Conservation (phyloP, 2,113 vertebrate species). For the Ginglymostoma cirratum region DNA sequence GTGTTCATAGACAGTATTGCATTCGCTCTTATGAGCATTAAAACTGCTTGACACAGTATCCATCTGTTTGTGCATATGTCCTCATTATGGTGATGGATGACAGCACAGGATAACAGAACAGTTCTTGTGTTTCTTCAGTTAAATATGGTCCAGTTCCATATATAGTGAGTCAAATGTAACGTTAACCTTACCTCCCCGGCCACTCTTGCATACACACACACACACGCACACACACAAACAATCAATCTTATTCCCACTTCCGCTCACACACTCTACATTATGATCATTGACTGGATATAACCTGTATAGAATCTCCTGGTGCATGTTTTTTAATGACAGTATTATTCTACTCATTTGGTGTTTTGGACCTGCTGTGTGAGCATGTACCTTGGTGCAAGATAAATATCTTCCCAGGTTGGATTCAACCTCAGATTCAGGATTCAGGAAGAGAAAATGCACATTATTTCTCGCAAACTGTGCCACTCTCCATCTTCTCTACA, state of each 20-base stretch:
- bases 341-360: neutral
- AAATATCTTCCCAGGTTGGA: neutral
- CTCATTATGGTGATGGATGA: conserved; percentile 19
- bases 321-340: neutral
- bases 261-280: neutral
- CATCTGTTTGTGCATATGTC: conserved; percentile 9
- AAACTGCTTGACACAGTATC: neutral
- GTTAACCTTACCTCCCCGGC: neutral
- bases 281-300: neutral
- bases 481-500: neutral
- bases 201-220: neutral
- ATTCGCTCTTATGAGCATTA: conserved; percentile 21
- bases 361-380: neutral
- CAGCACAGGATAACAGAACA: neutral
- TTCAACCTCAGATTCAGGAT: neutral
- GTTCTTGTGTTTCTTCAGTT: neutral
- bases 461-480: neutral
- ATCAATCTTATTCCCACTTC: neutral
- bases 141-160: neutral
- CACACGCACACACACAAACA: too few species aligned
- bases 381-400: neutral
- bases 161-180: neutral
- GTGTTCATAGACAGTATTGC: neutral
- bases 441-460: neutral
- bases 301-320: neutral